Conservation (phyloP, 35 echinoderm and acorn worm genomes). For the Apostichopus parvimensis region DNA sequence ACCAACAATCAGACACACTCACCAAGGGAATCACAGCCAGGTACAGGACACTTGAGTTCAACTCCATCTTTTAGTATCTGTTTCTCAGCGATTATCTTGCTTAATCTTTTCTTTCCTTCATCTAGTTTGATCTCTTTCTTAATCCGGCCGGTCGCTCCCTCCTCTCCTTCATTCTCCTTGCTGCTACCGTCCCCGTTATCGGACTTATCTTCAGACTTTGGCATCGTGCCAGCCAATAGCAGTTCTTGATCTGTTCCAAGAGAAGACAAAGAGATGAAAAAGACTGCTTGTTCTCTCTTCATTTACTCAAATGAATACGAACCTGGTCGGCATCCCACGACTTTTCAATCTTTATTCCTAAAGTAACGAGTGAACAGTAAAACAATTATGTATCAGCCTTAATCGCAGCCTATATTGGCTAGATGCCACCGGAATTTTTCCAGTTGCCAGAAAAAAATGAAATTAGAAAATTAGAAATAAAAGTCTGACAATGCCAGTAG, state of each 20-base stretch:
- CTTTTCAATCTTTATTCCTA: too few species aligned
- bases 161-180: conserved; percentile 44
- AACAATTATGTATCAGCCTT: too few species aligned
- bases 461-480: too few species aligned
- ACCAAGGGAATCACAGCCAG: conserved; percentile 97
- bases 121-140: conserved; percentile 67
- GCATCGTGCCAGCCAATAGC: not conserved
- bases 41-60: conserved; percentile 85
- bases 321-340: too few species aligned
- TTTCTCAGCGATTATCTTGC: conserved; percentile 67
- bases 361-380: too few species aligned
- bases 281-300: too few species aligned
- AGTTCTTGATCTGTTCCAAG: not conserved
- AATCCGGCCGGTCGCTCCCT: conserved; percentile 30
- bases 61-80: conserved; percentile 82
- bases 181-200: conserved; percentile 50
- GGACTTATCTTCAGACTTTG: conserved; percentile 34
- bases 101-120: conserved; percentile 68
- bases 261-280: too few species aligned
- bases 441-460: too few species aligned
- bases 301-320: too few species aligned
- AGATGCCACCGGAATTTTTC: too few species aligned
- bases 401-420: too few species aligned
- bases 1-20: not conserved
- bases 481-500: too few species aligned